Evolutionary conservation across 2,888 invertebrate species (phyloP).

Genomic region (Eupithecia centaureata): DNA sequence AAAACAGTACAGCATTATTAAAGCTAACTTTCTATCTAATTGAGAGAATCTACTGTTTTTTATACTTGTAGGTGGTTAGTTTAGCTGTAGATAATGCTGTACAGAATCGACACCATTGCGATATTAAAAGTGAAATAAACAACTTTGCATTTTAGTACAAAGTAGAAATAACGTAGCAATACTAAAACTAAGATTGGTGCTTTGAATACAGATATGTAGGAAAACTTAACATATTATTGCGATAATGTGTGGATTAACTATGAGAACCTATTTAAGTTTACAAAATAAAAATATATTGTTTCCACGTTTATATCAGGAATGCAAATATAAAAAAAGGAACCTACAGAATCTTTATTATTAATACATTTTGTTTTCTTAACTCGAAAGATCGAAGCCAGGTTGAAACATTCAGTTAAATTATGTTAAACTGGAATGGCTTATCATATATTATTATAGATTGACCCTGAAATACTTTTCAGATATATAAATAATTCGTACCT

Average conservation of each 20-base stretch:
- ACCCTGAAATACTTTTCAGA: not conserved
- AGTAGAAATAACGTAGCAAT: not conserved
- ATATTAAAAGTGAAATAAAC: not conserved
- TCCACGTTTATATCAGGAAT: not conserved
- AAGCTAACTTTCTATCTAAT: not conserved
- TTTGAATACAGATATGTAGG: not conserved
- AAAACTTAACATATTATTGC: not conserved
- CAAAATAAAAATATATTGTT: not conserved
- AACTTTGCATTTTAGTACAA: not conserved
- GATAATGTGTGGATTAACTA: not conserved
- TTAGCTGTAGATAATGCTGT: constrained; percentile 1
- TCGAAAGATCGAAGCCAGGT: not conserved
- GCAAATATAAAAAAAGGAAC: not conserved
- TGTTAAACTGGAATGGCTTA: not conserved
- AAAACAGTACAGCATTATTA: constrained; percentile 9
- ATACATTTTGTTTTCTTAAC: not conserved
- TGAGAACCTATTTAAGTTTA: not conserved
- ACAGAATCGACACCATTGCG: constrained; percentile 1
- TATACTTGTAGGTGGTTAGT: not conserved
- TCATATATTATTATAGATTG: not conserved
- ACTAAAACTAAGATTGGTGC: not conserved
- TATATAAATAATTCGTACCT: not conserved
- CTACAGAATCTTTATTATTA: not conserved
- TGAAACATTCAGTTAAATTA: not conserved
- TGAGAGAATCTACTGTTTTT: not conserved